phyloP scores from a whole-genome alignment of 2,113 vertebrate genomes.

The Piaya cayana region DNA sequence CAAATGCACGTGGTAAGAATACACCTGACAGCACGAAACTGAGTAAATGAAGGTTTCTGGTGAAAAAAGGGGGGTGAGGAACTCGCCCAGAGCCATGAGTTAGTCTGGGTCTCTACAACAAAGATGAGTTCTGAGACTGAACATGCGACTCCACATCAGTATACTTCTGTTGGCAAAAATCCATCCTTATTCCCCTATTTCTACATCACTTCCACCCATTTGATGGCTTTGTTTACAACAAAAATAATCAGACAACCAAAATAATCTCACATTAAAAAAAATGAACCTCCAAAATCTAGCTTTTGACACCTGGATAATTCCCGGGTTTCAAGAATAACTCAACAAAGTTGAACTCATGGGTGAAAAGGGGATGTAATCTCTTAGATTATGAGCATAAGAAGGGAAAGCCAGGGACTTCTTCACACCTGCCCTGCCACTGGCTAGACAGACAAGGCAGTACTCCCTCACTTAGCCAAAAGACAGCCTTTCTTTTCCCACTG shows the following conservation, averaged over 20 bases:
- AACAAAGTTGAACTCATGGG: neutral
- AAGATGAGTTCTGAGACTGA: neutral
- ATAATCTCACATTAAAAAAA: neutral
- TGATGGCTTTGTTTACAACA: neutral
- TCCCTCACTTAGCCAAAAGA: neutral
- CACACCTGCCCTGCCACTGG: neutral
- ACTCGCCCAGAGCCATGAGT: neutral
- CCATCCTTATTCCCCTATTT: neutral
- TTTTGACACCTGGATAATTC: neutral
- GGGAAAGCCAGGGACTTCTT: neutral
- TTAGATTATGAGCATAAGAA: neutral
- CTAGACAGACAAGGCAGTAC: rapidly evolving
- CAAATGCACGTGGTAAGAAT: no score
- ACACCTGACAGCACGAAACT: neutral
- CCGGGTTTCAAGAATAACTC: neutral
- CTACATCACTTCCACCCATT: neutral
- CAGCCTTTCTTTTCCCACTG: neutral
- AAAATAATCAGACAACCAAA: neutral
- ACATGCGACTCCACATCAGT: neutral
- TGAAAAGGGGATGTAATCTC: neutral
- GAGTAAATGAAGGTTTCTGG: neutral
- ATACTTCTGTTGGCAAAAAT: neutral
- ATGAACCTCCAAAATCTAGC: neutral
- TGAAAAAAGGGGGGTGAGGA: neutral
- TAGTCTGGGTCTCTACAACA: neutral